phyloP scores from a whole-genome alignment of 1,140 invertebrate genomes.

The Melipona quadrifasciata region DNA sequence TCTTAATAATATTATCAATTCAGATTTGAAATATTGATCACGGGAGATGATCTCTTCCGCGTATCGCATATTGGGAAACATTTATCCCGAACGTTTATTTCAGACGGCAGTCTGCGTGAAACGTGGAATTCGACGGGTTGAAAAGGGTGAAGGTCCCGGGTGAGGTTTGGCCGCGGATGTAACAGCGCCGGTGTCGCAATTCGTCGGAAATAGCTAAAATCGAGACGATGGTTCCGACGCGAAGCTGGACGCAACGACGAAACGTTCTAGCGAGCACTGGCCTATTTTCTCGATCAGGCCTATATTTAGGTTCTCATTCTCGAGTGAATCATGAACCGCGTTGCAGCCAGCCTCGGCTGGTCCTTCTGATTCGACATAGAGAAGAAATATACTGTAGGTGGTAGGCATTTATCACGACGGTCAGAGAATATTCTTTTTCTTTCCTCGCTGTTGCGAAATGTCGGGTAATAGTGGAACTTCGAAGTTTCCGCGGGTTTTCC shows the following conservation, averaged over 20 bases:
- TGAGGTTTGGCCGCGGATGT: constrained; percentile 11
- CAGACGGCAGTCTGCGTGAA: neutral
- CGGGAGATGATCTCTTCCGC: too few species aligned
- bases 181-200: constrained; percentile 70
- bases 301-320: constrained; percentile 76
- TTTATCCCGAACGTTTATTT: neutral
- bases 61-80: neutral
- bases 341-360: constrained; percentile 8
- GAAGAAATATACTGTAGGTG: constrained; percentile 12
- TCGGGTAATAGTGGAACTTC: neutral
- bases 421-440: neutral
- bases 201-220: constrained; percentile 79
- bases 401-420: neutral
- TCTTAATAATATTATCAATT: too few species aligned
- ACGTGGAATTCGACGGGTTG: neutral
- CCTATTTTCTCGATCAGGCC: constrained; percentile 78
- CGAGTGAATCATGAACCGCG: constrained; percentile 66
- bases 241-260: constrained; percentile 66
- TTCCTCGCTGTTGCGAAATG: too few species aligned
- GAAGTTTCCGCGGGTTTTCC: neutral
- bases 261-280: constrained; percentile 75
- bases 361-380: constrained; percentile 15
- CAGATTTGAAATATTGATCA: too few species aligned
- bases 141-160: constrained; percentile 33
- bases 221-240: constrained; percentile 71